phyloP scores from a whole-genome alignment of 2,797 vertebrate species.

The Leptodactylus fallax region DNA sequence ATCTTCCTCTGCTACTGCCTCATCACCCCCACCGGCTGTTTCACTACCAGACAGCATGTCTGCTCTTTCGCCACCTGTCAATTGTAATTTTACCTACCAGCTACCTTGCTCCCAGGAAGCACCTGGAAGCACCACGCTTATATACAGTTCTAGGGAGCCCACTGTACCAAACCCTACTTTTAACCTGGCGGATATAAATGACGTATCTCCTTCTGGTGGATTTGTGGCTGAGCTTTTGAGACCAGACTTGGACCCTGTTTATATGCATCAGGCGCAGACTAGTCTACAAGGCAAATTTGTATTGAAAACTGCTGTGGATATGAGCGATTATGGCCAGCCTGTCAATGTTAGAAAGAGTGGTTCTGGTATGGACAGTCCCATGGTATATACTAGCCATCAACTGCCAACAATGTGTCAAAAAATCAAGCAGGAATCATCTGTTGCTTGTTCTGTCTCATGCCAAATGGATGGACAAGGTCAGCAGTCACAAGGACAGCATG shows the following conservation, averaged over 20 bases:
- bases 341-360: constrained; percentile 80
- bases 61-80: constrained; percentile 74
- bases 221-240: constrained; percentile 96
- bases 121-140: constrained; percentile 71
- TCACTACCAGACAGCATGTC: constrained; percentile 76
- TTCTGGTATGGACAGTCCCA: constrained; percentile 69
- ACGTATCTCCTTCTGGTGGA: constrained; percentile 93
- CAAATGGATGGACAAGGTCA: constrained; percentile 77
- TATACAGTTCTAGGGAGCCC: constrained; percentile 69
- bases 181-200: constrained; percentile 90
- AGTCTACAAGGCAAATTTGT: constrained; percentile 94
- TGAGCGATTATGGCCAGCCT: constrained; percentile 85
- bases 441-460: constrained; percentile 80
- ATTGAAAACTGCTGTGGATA: constrained; percentile 88
- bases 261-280: constrained; percentile 79
- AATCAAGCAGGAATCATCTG: constrained; percentile 89
- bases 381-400: constrained; percentile 63
- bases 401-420: constrained; percentile 82
- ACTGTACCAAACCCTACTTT: constrained; percentile 69
- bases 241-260: constrained; percentile 93
- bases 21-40: constrained; percentile 78
- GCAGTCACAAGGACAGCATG: constrained; percentile 77
- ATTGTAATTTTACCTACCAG: constrained; percentile 81
- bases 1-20: constrained; percentile 79
- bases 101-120: constrained; percentile 79